A percentile compares a stretch with the other conserved stretches of the same genome.
These are phyloP conservation scores for Hoplodrina blanda DNA, from an alignment of 2,888 invertebrate species.

Conservation along the genomic window DNA sequence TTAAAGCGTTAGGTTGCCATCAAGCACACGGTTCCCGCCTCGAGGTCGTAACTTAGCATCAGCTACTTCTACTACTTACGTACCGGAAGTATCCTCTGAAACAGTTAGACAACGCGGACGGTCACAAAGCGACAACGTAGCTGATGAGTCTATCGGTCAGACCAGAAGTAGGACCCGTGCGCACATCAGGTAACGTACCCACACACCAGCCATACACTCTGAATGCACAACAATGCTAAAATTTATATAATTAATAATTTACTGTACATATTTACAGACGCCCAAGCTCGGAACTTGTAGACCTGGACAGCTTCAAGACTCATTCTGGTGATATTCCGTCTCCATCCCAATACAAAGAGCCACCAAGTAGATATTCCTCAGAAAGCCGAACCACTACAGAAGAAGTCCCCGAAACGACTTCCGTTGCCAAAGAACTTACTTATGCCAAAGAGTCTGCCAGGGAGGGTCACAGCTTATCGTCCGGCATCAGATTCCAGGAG, in stretches of 20 bases:
- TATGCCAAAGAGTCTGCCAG: constrained; percentile 79
- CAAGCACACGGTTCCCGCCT: constrained; percentile 96
- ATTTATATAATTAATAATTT: constrained; percentile 2
- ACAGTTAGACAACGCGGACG: constrained; percentile 83
- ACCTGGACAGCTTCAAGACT: constrained; percentile 95
- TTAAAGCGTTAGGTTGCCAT: constrained; percentile 91
- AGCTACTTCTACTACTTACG: constrained; percentile 87
- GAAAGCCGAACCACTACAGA: constrained; percentile 88
- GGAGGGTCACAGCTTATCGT: constrained; percentile 84
- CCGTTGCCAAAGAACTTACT: constrained; percentile 75
- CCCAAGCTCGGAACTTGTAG: constrained; percentile 95
- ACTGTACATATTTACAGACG: constrained; percentile 85
- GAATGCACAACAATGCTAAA: constrained; percentile 1
- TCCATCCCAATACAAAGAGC: constrained; percentile 89
- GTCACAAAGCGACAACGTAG: constrained; percentile 84
- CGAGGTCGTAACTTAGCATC: constrained; percentile 90
- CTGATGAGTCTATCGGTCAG: constrained; percentile 87
- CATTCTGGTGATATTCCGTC: constrained; percentile 91
- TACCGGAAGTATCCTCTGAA: constrained; percentile 86
- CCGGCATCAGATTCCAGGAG: constrained; percentile 83
- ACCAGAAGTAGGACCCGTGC: constrained; percentile 91
- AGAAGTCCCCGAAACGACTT: constrained; percentile 88
- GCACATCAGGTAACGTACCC: constrained; percentile 87
- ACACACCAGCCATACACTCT: constrained; percentile 8
- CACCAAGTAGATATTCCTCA: constrained; percentile 84